Base-by-base conservation (phyloP, 2,113 vertebrate species). In the Anoura caudifer region DNA sequence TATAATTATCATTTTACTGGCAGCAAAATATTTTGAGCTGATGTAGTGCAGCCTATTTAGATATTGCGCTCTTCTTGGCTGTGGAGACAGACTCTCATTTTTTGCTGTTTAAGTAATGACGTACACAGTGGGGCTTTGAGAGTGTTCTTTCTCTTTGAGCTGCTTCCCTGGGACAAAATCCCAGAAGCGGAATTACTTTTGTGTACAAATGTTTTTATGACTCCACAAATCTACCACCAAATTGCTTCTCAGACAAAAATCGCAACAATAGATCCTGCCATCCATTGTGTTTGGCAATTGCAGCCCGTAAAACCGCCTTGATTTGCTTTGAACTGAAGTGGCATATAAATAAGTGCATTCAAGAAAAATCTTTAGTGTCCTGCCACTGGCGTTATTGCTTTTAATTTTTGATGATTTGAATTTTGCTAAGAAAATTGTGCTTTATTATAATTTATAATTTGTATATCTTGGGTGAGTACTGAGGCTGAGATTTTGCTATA, bases 151-250 rank as follows among this genome's bases (percentile, higher is more conserved):
- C 87, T 50, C 81, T 85, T 95, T 13, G 47, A 61, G 92, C 36
- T 67, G 72, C 52, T 88, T 96, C 56, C 5, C 3, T 95, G 96
- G 96, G 94, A 90, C 76, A 95, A 90, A 97, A 95, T 97, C 95
- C 95, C 95, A 95, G 95, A 97, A 97, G 70, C 59, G 24, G 61
- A 92, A 97, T 96, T 95, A 90, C 69, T 90, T 89, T 84, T 22
- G 75, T 24, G 17, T 45, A n/a, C 52, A 67, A 95, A 81, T 56
- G 63, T 95, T 92, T 92, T 93, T 93, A 79, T 82, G 69, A 80
- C 38, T 54, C 75, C 45, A 45, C 76, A 94, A 81, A 95, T 52
- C 36, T 87, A 36, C 31, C 45, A 65, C 56, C 63, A 93, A 95
- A 91, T 67, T 86, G 63, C 59, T 73, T 90, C 41, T 93, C 50